A percentile compares a stretch with the other conserved stretches of the same genome.
Evolutionary conservation across 2,888 invertebrate genomes (phyloP).

Genomic region (Meteorus cinctellus): DNA sequence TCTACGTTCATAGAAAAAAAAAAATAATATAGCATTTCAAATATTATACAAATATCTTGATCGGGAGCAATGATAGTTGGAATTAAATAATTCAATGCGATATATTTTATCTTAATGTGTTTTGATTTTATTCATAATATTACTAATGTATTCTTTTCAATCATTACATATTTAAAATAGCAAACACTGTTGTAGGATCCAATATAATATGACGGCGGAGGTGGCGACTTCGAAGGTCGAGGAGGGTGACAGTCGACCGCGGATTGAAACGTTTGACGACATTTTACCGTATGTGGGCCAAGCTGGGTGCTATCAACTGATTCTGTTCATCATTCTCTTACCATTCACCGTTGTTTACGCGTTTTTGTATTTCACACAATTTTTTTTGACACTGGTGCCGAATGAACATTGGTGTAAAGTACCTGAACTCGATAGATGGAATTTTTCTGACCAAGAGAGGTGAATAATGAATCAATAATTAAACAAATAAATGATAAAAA

Average conservation of each 20-base stretch:
- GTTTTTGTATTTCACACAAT: constrained; percentile 71
- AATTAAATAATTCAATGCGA: no score
- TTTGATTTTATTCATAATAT: background rate
- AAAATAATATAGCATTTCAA: background rate
- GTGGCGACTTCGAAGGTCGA: constrained; percentile 61
- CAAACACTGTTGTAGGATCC: constrained; percentile 41
- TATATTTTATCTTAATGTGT: no score
- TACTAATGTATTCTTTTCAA: background rate
- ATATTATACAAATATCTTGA: background rate
- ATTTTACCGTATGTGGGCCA: constrained; percentile 69
- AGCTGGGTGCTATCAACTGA: constrained; percentile 69
- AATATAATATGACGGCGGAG: constrained; percentile 63
- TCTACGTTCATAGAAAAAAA: background rate
- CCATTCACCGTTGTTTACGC: constrained; percentile 71
- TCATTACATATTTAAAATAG: background rate
- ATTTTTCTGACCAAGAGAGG: constrained; percentile 67
- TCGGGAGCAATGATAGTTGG: no score
- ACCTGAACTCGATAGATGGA: constrained; percentile 63
- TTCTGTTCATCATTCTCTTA: constrained; percentile 67
- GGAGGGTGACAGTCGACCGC: constrained; percentile 59
- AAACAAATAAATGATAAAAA: background rate
- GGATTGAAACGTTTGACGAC: constrained; percentile 70
- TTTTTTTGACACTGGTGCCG: constrained; percentile 69
- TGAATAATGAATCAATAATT: constrained; percentile 53
- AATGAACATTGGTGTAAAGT: constrained; percentile 70